Evolutionary conservation across 2,797 vertebrate species (phyloP).

Genomic region (Melanotaenia parkinsoni): DNA sequence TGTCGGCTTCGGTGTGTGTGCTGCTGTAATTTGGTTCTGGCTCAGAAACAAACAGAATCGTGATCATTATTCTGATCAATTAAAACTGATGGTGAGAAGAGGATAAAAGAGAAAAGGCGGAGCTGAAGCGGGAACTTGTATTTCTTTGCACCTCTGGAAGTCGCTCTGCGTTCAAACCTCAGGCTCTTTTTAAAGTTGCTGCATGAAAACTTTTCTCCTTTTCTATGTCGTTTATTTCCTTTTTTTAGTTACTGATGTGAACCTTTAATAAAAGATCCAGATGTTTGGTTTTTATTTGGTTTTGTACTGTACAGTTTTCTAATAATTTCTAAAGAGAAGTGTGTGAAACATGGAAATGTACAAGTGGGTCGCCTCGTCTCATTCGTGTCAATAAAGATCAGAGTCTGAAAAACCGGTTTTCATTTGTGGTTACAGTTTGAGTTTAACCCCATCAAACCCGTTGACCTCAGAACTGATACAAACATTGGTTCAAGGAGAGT

Average conservation of each 20-base stretch:
- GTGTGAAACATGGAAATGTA: slow-evolving; percentile 55
- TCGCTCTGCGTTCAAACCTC: slow-evolving; percentile 20
- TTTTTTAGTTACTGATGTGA: slow-evolving; percentile 53
- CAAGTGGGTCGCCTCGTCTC: slow-evolving; percentile 75
- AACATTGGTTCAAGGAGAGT: too few relatives aligned
- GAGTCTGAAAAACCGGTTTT: slow-evolving; percentile 22
- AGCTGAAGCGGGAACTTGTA: neutral
- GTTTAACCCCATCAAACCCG: neutral
- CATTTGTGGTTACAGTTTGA: neutral
- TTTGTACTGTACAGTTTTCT: slow-evolving; percentile 86
- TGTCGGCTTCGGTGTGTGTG: too few relatives aligned
- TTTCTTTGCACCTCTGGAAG: neutral
- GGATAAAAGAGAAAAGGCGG: neutral
- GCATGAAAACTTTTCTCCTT: slow-evolving; percentile 24
- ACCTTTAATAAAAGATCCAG: slow-evolving; percentile 73
- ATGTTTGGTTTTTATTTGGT: slow-evolving; percentile 71
- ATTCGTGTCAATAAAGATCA: slow-evolving; percentile 89
- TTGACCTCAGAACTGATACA: too few relatives aligned
- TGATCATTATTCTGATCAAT: too few relatives aligned
- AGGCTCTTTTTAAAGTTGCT: slow-evolving; percentile 41
- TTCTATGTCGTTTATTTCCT: slow-evolving; percentile 37
- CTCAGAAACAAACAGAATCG: too few relatives aligned
- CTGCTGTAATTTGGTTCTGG: too few relatives aligned
- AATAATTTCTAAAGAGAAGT: slow-evolving; percentile 76
- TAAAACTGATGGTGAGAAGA: neutral